phyloP scores from a whole-genome alignment of 2,888 invertebrate species.

The Drosophila neotestacea region DNA sequence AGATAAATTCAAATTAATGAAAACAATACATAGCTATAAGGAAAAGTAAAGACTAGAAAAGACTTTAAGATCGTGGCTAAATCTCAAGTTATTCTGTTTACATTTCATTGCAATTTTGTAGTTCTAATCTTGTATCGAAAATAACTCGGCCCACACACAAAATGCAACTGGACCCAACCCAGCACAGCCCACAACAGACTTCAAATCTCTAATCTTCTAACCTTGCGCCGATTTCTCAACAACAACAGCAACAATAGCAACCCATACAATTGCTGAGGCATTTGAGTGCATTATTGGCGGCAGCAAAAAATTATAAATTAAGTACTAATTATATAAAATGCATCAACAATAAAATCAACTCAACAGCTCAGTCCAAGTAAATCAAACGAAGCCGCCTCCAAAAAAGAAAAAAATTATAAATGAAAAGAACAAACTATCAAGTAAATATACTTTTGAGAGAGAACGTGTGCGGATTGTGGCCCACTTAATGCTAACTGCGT shows the following conservation, averaged over 20 bases:
- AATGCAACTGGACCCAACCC: conserved; percentile 40
- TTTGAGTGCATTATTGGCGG: conserved; percentile 64
- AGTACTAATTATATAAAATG: conserved; percentile 77
- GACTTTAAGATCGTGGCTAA: background rate
- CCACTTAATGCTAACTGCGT: conserved; percentile 69
- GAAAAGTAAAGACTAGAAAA: background rate
- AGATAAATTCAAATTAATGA: background rate
- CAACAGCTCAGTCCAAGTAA: conserved; percentile 55
- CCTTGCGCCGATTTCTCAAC: conserved; percentile 71
- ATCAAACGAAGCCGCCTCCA: conserved; percentile 72
- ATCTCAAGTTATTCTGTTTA: background rate
- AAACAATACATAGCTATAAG: background rate
- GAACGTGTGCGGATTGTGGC: conserved; percentile 57
- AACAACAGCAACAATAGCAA: conserved; percentile 3
- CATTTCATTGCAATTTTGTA: conserved; percentile 14
- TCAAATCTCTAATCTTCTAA: conserved; percentile 62
- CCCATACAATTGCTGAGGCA: conserved; percentile 26
- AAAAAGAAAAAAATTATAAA: conserved; percentile 41
- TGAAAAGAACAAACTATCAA: conserved; percentile 19
- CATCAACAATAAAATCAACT: conserved; percentile 62
- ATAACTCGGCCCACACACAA: conserved; percentile 56
- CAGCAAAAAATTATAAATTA: conserved; percentile 74
- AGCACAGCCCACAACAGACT: conserved; percentile 41
- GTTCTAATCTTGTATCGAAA: conserved; percentile 20
- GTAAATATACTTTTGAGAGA: conserved; percentile 38